phyloP scores from a whole-genome alignment of 2,113 vertebrate genomes.

The Arenaria interpres region DNA sequence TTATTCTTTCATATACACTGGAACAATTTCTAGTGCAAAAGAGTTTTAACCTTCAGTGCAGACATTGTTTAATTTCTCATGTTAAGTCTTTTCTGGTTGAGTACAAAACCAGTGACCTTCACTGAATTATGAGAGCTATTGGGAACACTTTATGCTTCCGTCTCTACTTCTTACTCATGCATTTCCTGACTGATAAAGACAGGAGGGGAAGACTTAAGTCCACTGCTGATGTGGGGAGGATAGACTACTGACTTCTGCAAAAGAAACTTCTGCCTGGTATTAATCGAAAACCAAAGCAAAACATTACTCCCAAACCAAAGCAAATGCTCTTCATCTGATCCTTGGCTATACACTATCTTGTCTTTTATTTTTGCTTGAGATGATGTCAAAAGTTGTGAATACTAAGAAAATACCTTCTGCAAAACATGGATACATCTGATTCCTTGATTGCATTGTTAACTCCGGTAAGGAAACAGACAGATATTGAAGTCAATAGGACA shows the following conservation, averaged over 20 bases:
- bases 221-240: background rate
- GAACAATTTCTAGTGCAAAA: background rate
- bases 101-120: slow-evolving; percentile 42
- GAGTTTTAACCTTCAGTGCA: slow-evolving; percentile 7
- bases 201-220: background rate
- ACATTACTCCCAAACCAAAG: background rate
- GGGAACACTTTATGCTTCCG: background rate
- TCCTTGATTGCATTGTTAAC: background rate
- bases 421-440: background rate
- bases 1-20: background rate
- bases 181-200: background rate
- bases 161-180: background rate
- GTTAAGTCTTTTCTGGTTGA: slow-evolving; percentile 15
- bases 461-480: background rate
- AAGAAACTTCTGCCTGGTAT: background rate
- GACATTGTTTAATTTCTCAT: slow-evolving; percentile 7
- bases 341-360: background rate
- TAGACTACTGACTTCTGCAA: background rate
- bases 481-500: background rate
- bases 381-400: background rate
- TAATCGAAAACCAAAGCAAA: background rate
- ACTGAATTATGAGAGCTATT: background rate
- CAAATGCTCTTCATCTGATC: background rate
- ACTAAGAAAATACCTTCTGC: background rate
- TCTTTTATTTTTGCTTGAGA: background rate